Conservation (phyloP, 2,797 vertebrate genomes). For the Xenopus petersii region DNA sequence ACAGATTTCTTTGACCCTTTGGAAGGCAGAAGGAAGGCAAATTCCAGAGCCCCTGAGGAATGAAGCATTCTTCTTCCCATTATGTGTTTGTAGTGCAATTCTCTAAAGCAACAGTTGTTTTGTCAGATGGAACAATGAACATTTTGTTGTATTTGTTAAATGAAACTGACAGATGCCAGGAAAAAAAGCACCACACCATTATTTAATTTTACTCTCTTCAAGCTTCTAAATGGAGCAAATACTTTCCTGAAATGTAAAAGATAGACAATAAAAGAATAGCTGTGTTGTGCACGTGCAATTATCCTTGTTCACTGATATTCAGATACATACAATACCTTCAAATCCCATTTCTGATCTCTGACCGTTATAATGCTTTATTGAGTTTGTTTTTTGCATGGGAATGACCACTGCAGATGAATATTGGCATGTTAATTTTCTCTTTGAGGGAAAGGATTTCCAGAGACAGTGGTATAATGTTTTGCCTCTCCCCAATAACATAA, state of each 20-base stretch:
- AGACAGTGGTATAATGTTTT: conserved; percentile 6
- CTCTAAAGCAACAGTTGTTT: conserved; percentile 12
- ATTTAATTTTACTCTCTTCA: neutral
- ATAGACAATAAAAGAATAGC: neutral
- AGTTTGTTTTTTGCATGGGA: neutral
- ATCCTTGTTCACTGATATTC: no score
- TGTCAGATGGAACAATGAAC: conserved; percentile 35
- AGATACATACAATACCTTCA: neutral
- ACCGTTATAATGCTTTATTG: neutral
- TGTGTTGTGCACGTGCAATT: neutral
- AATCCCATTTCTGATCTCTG: neutral
- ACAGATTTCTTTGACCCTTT: neutral
- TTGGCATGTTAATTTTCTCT: conserved; percentile 2
- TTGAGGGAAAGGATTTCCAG: neutral
- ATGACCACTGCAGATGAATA: neutral
- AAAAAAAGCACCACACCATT: conserved; percentile 1
- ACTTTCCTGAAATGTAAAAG: neutral
- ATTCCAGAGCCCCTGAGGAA: conserved; percentile 3
- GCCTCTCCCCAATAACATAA: conserved; percentile 21
- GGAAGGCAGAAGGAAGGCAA: conserved; percentile 5
- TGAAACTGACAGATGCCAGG: conserved; percentile 14
- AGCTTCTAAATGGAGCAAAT: neutral
- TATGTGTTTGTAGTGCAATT: conserved; percentile 3
- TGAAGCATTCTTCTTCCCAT: conserved; percentile 1
- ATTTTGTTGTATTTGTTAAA: conserved; percentile 17